Percentiles rank a stretch among this genome's conserved stretches.
These are phyloP conservation scores for Forficula auricularia DNA, from an alignment of 1,140 invertebrate species.

Conservation along the genomic window DNA sequence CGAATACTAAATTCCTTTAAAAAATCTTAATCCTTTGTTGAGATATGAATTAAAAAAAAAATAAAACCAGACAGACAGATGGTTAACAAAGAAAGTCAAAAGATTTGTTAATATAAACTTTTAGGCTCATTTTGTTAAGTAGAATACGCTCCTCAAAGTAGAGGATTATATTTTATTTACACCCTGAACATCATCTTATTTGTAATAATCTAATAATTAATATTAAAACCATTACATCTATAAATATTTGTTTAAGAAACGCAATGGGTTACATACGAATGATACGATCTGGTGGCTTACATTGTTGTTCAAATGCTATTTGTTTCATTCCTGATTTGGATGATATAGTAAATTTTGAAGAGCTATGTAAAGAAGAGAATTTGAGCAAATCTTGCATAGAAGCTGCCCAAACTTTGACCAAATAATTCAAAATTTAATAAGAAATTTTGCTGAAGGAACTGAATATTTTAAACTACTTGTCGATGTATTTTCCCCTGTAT, in stretches of 20 bases:
- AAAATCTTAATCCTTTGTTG: too few relatives aligned
- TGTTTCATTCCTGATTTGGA: slow-evolving; percentile 77
- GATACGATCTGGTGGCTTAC: slow-evolving; percentile 80
- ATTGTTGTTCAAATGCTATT: slow-evolving; percentile 79
- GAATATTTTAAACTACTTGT: slow-evolving; percentile 91
- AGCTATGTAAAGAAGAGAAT: slow-evolving; percentile 33
- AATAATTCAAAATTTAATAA: slow-evolving; percentile 57
- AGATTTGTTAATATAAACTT: too few relatives aligned
- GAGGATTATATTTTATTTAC: too few relatives aligned
- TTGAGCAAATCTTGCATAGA: slow-evolving; percentile 39
- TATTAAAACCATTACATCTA: too few relatives aligned
- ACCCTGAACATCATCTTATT: too few relatives aligned
- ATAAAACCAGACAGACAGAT: too few relatives aligned
- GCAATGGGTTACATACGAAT: slow-evolving; percentile 91
- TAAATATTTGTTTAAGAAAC: slow-evolving; percentile 48
- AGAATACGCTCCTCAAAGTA: too few relatives aligned
- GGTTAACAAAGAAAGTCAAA: too few relatives aligned
- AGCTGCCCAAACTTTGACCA: slow-evolving; percentile 57
- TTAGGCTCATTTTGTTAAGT: too few relatives aligned
- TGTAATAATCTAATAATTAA: too few relatives aligned
- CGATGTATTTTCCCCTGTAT: slow-evolving; percentile 78
- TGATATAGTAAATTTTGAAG: slow-evolving; percentile 43
- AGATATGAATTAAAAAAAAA: too few relatives aligned
- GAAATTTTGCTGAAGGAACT: slow-evolving; percentile 80
- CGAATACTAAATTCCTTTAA: too few relatives aligned